phyloP scores from a whole-genome alignment of 2,113 vertebrate genomes.

The Phyllopteryx taeniolatus region DNA sequence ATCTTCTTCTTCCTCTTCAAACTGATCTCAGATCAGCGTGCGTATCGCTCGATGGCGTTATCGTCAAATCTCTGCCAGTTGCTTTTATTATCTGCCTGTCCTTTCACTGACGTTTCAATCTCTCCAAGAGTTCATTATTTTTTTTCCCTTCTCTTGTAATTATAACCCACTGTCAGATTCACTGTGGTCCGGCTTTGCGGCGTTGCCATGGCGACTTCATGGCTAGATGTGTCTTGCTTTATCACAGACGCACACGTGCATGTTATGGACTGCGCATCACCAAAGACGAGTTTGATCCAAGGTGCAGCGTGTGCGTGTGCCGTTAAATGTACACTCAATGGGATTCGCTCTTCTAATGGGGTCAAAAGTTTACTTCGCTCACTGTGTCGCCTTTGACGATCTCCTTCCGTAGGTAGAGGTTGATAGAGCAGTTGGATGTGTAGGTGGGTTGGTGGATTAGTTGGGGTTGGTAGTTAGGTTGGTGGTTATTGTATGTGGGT shows the following conservation, averaged over 20 bases:
- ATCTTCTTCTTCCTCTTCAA: conserved; percentile 4
- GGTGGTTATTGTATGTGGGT: too few relatives aligned
- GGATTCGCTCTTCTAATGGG: too few relatives aligned
- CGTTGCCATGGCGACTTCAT: background rate
- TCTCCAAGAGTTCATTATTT: background rate
- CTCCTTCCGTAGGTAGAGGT: too few relatives aligned
- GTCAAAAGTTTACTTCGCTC: too few relatives aligned
- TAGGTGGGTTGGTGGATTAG: too few relatives aligned
- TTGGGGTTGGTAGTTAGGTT: too few relatives aligned
- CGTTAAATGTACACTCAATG: too few relatives aligned
- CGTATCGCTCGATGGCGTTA: conserved; percentile 22
- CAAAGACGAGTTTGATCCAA: background rate
- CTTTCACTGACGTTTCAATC: conserved; percentile 1
- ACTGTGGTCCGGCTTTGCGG: background rate
- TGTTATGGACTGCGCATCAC: background rate
- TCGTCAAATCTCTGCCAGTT: conserved; percentile 11
- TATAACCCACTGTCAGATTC: background rate
- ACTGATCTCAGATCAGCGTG: conserved; percentile 30
- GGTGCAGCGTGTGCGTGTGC: background rate
- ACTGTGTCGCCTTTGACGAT: too few relatives aligned
- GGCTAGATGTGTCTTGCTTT: background rate
- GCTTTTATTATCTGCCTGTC: background rate
- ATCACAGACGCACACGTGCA: background rate
- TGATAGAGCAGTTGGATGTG: too few relatives aligned
- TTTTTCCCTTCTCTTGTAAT: background rate